Evolutionary conservation across 2,113 vertebrate species (phyloP).

Genomic region (Lanius collurio): DNA sequence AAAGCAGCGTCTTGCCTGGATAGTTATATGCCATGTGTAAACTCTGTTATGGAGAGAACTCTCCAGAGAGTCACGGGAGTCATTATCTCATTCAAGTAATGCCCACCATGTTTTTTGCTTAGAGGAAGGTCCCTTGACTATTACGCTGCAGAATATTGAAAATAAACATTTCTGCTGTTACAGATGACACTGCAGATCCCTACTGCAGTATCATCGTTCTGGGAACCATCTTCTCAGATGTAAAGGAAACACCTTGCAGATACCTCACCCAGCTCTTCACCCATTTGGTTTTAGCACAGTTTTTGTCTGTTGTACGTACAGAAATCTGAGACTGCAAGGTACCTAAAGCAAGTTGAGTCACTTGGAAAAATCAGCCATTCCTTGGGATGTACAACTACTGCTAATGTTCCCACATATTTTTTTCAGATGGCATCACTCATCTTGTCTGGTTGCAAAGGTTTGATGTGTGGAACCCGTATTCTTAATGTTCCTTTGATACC

Average conservation of each 20-base stretch:
- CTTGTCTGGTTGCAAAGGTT: background rate
- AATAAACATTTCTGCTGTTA: background rate
- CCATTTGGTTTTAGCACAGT: background rate
- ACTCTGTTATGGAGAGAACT: background rate
- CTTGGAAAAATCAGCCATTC: background rate
- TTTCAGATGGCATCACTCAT: background rate
- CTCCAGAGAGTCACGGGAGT: background rate
- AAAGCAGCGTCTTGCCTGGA: conserved; percentile 9
- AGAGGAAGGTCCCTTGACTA: background rate
- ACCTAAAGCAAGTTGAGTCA: background rate
- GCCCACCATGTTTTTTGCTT: background rate
- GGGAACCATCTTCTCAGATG: background rate
- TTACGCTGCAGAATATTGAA: background rate
- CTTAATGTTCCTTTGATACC: background rate
- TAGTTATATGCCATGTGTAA: conserved; percentile 9
- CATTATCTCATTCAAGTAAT: background rate
- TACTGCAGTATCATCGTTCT: background rate
- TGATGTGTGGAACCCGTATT: background rate
- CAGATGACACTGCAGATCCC: background rate
- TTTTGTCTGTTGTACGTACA: background rate
- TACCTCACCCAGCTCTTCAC: background rate
- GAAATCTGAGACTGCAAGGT: background rate
- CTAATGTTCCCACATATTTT: background rate
- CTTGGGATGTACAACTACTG: background rate
- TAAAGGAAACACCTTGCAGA: background rate